Conservation (phyloP, 1,140 invertebrate species). For the Zaprionus davidi region DNA sequence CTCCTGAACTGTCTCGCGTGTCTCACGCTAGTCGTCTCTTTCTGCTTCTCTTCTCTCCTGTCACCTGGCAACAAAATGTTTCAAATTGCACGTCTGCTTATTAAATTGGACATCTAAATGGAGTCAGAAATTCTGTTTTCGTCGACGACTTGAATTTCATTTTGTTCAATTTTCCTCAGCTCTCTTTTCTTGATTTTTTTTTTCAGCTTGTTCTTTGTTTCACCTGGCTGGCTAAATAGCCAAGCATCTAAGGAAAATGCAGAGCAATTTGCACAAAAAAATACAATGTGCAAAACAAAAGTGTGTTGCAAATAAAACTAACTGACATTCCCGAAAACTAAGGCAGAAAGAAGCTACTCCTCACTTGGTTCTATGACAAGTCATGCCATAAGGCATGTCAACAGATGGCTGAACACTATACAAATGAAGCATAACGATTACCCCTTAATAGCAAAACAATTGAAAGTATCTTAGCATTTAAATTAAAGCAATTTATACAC, state of each 20-base stretch:
- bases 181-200: not conserved
- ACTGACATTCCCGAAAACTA: not conserved
- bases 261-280: not conserved
- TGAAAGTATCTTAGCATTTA: too few relatives aligned
- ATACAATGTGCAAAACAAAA: not conserved
- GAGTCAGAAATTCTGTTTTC: conserved; percentile 37
- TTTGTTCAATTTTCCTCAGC: not conserved
- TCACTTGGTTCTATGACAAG: not conserved
- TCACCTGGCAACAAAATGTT: conserved; percentile 6
- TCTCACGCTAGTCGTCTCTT: not conserved
- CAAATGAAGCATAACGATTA: not conserved
- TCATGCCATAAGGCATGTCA: not conserved
- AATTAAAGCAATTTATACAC: too few relatives aligned
- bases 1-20: not conserved
- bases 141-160: conserved; percentile 41
- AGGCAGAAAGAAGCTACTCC: not conserved
- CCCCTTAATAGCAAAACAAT: too few relatives aligned
- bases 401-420: not conserved
- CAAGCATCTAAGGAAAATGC: not conserved
- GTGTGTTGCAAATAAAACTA: not conserved
- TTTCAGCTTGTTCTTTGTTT: not conserved
- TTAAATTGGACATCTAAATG: conserved; percentile 66
- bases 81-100: conserved; percentile 30
- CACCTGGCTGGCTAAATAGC: not conserved
- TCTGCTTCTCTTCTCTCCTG: not conserved